Base-by-base conservation (phyloP, 2,888 invertebrate species). In the Bedellia somnulentella region DNA sequence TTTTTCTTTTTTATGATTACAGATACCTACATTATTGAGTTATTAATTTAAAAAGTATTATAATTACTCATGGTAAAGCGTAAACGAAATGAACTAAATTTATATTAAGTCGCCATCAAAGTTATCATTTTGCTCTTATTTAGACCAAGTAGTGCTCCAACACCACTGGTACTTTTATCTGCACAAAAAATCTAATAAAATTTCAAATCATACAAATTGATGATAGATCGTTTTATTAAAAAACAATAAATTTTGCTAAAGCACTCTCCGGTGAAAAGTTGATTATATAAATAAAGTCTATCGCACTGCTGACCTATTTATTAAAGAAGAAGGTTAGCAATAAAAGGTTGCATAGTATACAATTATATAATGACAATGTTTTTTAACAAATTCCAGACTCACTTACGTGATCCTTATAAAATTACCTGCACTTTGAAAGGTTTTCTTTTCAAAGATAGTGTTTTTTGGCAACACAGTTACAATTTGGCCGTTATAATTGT, bases 401-500 rank as follows among this genome's bases (percentile, higher is more conserved):
- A 6, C 9, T 18, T 18, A 9, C 18, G 5, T 18, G 5, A 6
- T 18, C 9, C 18, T 18, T 52, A 58, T 57, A 63, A 67, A 63
- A 67, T 70, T 71, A 71, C 70, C 70, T 71, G 73, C 63, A 55
- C 12, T 63, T 73, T 70, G 60, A 62, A 45, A 42, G 45, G 34
- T 47, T 57, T 52, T 55, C 52, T 49, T 51, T 54, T 43, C 53
- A 51, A 38, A 55, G 51, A 53, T 52, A 56, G 52, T 49, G 46
- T 57, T 54, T 49, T 52, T 58, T 62, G 49, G 53, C 55, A 52
- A 61, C 66, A 75, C 71, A 67, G 73, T 75, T 75, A 75, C 70
- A 61, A 64, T 73, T 71, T 43, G 68, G 67, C 73, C 73, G 75
- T 75, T 75, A 73, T 75, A 73, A 75, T 75, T 75, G 70, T 73